Evolutionary conservation across 2,113 vertebrate species (phyloP), one percentile per base, ranked within the genome.

Genomic region (Corythoichthys haematopterus): DNA sequence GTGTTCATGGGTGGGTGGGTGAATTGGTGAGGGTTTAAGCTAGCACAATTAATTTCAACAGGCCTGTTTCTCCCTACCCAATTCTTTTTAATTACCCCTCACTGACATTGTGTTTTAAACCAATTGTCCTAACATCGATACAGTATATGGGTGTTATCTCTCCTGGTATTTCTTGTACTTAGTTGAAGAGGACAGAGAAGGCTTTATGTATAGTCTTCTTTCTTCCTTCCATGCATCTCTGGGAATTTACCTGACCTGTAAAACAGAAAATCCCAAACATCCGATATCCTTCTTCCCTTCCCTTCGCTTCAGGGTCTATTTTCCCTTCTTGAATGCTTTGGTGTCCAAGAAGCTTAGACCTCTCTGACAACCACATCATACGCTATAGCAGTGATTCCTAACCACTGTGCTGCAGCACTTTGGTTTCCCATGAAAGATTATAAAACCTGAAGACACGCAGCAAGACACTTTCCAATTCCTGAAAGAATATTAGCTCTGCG

Each of bases 241-340:
- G 81, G 85, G 78, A 83, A 82, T 75, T 86, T 79, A 86, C 77
- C 76, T 90, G 88, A 86, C 90, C 82, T 84, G 90, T 87, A 91
- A 91, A 92, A 81, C 70, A 61, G 37, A 66, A 65, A 82, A 73
- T 72, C 63, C 52, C 40, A 43, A 43, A 43, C 40, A 7, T 43
- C 9, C 9, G 40, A 43, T 2, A 43, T 43, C 68, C 64, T 70
- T 55, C 77, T 66, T 78, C 80, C 75, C 62, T 81, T 69, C 76
- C 74, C 62, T 81, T 69, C 76, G 73, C 77, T 77, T 65, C 74
- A 74, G 9, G 40, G 3, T 43, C 76, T 60, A 70, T 79, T 75
- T 67, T 78, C 77, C 65, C 58, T 79, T 50, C 46, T 70, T 61
- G 74, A 64, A 33, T 50, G 57, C 67, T 63, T 15, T 46, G 36